phyloP scores from a whole-genome alignment of 2,888 invertebrate species.

The Pharmacophagus antenor region DNA sequence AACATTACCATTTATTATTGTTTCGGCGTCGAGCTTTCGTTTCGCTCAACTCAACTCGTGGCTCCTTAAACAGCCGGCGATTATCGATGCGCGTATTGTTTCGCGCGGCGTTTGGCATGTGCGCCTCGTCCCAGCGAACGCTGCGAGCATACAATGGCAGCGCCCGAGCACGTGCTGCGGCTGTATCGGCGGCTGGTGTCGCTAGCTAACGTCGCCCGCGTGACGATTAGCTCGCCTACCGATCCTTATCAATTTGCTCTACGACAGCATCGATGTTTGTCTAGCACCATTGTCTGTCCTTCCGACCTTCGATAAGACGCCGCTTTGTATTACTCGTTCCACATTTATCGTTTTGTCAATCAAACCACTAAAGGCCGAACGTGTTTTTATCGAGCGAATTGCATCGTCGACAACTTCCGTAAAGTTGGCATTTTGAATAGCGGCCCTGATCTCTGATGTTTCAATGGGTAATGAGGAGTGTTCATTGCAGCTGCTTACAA shows the following conservation, averaged over 20 bases:
- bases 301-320: constrained; percentile 51
- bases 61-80: constrained; percentile 61
- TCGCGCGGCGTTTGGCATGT: constrained; percentile 69
- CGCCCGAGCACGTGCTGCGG: constrained; percentile 68
- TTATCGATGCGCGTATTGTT: constrained; percentile 73
- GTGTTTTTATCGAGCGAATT: constrained; percentile 67
- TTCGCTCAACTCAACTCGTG: constrained; percentile 47
- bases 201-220: constrained; percentile 64
- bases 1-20: constrained; percentile 60
- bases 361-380: constrained; percentile 56
- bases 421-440: constrained; percentile 69
- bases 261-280: constrained; percentile 44
- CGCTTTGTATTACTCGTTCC: constrained; percentile 53
- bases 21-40: constrained; percentile 59
- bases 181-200: constrained; percentile 55
- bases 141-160: constrained; percentile 72
- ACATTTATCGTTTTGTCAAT: constrained; percentile 55
- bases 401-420: constrained; percentile 64
- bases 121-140: constrained; percentile 61
- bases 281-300: constrained; percentile 68
- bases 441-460: constrained; percentile 54
- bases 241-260: constrained; percentile 72
- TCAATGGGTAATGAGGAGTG: constrained; percentile 72
- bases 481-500: constrained; percentile 59
- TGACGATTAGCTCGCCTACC: constrained; percentile 58